These are phyloP conservation scores for Halictus rubicundus DNA, from an alignment of 1,140 invertebrate genomes.

Conservation along the genomic window DNA sequence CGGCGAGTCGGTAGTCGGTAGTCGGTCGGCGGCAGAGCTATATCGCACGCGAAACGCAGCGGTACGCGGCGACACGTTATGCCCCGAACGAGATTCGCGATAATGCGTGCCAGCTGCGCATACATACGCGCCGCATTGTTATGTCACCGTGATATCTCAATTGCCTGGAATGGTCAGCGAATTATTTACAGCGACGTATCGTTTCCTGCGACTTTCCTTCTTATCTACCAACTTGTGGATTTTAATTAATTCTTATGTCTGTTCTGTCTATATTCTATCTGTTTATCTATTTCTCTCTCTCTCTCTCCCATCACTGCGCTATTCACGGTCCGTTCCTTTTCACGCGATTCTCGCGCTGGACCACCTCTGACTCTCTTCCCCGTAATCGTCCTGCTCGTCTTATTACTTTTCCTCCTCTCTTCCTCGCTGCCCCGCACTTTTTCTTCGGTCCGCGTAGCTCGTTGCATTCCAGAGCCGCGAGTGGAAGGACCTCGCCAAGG, in stretches of 20 bases:
- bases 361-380: conserved; percentile 38
- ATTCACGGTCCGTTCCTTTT: not conserved
- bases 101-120: conserved; percentile 57
- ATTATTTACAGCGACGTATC: conserved; percentile 38
- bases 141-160: conserved; percentile 65
- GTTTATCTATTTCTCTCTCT: not conserved
- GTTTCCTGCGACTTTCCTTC: conserved; percentile 6
- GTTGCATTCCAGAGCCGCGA: conserved; percentile 72
- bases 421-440: conserved; percentile 33
- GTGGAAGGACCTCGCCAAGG: conserved; percentile 80
- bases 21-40: not conserved
- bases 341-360: conserved; percentile 34
- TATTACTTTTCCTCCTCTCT: conserved; percentile 37
- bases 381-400: conserved; percentile 38
- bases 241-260: too few relatives aligned
- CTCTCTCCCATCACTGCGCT: not conserved
- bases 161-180: conserved; percentile 37
- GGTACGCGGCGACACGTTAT: conserved; percentile 19
- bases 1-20: not conserved
- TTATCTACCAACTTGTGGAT: too few relatives aligned
- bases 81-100: conserved; percentile 52
- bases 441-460: conserved; percentile 53
- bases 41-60: conserved; percentile 17
- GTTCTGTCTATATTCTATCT: too few relatives aligned
- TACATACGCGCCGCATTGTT: conserved; percentile 51